Evolutionary conservation across 2,797 vertebrate genomes (phyloP).

Genomic region (Buceros bicornis): DNA sequence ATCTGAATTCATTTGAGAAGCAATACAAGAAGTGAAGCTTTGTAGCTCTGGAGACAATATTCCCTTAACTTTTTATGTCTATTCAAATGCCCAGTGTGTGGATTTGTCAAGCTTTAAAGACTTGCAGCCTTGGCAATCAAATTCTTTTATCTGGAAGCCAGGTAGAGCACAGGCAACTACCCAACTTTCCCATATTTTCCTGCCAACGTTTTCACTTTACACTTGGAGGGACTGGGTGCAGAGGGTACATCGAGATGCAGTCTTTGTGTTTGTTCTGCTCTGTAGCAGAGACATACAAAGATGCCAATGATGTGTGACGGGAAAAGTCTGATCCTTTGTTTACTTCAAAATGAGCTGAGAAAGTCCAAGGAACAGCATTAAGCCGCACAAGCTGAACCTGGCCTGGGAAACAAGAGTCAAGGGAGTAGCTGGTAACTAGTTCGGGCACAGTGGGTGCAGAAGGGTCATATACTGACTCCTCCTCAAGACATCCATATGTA

Average conservation of each 20-base stretch:
- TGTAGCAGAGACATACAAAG: neutral
- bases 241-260: neutral
- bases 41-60: neutral
- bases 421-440: neutral
- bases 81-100: neutral
- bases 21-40: neutral
- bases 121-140: neutral
- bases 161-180: conserved; percentile 34
- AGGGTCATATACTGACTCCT: neutral
- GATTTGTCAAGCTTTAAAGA: conserved; percentile 30
- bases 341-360: neutral
- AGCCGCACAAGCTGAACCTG: neutral
- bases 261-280: conserved; percentile 42
- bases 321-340: conserved; percentile 27
- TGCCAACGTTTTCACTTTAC: conserved; percentile 39
- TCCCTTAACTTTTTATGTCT: neutral
- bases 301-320: conserved; percentile 11
- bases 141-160: conserved; percentile 58
- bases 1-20: neutral
- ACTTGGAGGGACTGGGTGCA: neutral
- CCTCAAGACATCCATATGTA: neutral
- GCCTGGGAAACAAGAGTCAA: neutral
- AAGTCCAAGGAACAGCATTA: neutral
- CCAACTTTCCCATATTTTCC: neutral
- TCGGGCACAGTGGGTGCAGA: accelerated